These are phyloP conservation scores for Eilema sororculum DNA, from an alignment of 2,888 invertebrate species.

Conservation along the genomic window DNA sequence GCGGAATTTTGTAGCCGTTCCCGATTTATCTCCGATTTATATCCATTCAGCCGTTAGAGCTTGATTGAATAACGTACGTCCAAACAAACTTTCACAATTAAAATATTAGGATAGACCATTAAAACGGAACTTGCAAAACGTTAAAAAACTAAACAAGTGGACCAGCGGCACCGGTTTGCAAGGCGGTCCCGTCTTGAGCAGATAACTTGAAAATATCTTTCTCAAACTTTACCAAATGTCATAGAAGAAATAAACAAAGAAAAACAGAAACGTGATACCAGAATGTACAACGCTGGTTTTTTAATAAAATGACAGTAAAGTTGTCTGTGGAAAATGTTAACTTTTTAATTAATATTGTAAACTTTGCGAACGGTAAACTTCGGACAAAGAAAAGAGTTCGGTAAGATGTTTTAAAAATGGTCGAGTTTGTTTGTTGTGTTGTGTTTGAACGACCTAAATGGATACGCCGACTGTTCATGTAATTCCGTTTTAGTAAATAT, in stretches of 20 bases:
- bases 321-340: not conserved
- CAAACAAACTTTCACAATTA: too few relatives aligned
- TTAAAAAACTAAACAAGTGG: too few relatives aligned
- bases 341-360: conserved; percentile 13
- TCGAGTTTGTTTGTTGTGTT: conserved; percentile 5
- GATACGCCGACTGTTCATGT: not conserved
- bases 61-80: too few relatives aligned
- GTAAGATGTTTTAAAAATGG: not conserved
- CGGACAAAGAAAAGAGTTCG: conserved; percentile 4
- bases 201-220: not conserved
- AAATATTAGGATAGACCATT: too few relatives aligned
- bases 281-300: not conserved
- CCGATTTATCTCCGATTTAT: too few relatives aligned
- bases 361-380: not conserved
- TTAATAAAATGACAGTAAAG: not conserved
- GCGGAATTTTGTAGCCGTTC: too few relatives aligned
- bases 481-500: not conserved
- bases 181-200: too few relatives aligned
- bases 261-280: not conserved
- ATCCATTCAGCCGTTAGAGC: too few relatives aligned
- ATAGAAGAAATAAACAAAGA: not conserved
- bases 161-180: too few relatives aligned
- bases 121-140: too few relatives aligned
- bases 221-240: not conserved
- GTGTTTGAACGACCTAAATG: not conserved